Evolutionary conservation across 1,140 invertebrate genomes (phyloP).

Genomic region (Neodiprion lecontei): DNA sequence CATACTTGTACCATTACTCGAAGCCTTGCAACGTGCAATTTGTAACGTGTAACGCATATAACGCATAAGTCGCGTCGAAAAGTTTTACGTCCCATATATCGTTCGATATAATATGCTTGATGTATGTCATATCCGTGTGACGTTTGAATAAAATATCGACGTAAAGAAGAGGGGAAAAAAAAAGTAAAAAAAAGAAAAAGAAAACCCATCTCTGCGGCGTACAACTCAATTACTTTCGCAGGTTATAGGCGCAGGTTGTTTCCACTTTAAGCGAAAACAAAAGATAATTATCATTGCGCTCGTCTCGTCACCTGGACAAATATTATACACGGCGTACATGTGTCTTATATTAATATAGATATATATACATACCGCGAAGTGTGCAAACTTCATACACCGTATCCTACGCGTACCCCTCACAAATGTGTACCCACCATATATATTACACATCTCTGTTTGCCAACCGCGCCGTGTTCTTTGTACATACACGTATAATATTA

Average conservation of each 20-base stretch:
- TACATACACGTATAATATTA: too few relatives aligned
- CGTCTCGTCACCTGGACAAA: neutral
- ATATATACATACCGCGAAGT: neutral
- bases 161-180: too few relatives aligned
- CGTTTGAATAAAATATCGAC: too few relatives aligned
- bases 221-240: neutral
- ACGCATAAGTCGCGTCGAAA: too few relatives aligned
- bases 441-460: neutral
- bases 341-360: too few relatives aligned
- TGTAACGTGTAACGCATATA: too few relatives aligned
- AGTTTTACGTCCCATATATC: too few relatives aligned
- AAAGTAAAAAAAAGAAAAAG: neutral
- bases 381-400: neutral
- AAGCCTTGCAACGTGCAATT: too few relatives aligned
- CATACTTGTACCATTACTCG: too few relatives aligned
- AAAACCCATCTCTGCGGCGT: neutral
- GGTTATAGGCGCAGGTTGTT: neutral
- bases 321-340: neutral
- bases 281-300: slow-evolving; percentile 2
- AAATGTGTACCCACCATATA: neutral
- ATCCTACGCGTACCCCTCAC: neutral
- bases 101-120: too few relatives aligned
- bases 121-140: too few relatives aligned
- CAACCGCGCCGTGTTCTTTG: too few relatives aligned
- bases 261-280: neutral